Conservation (phyloP, 2,797 vertebrate genomes). For the Oreonectes daqikongensis region DNA sequence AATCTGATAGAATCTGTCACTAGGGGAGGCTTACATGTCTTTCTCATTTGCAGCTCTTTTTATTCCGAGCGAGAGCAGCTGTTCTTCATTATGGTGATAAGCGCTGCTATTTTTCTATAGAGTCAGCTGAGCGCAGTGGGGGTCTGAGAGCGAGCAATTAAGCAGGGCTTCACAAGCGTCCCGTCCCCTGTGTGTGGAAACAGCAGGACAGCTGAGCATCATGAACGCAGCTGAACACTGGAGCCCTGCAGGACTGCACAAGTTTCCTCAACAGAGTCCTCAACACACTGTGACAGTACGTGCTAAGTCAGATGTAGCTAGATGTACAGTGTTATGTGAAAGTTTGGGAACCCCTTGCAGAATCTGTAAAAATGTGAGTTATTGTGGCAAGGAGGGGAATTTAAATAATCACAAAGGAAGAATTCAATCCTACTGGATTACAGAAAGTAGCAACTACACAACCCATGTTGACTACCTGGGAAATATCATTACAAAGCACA, state of each 20-base stretch:
- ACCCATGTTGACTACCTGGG: no score
- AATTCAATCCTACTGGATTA: no score
- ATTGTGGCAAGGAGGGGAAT: no score
- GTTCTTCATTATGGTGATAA: constrained; percentile 53
- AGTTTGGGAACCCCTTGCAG: no score
- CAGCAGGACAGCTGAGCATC: constrained; percentile 26
- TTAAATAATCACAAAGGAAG: no score
- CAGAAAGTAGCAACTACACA: no score
- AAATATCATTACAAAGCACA: no score
- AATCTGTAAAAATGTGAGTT: no score
- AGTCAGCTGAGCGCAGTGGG: constrained; percentile 49
- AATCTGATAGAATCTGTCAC: neutral
- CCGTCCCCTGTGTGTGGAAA: constrained; percentile 25
- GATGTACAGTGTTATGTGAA: no score
- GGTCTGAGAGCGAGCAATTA: constrained; percentile 45
- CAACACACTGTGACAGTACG: neutral
- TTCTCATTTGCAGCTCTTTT: constrained; percentile 5
- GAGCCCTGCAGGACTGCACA: constrained; percentile 10
- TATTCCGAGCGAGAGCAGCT: constrained; percentile 46
- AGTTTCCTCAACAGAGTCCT: neutral
- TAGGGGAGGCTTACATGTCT: neutral
- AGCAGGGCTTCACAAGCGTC: constrained; percentile 19
- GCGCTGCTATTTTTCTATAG: constrained; percentile 23
- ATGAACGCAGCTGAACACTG: constrained; percentile 45
- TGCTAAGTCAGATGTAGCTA: no score